These are phyloP conservation scores for Globia sparganii DNA, from an alignment of 2,888 invertebrate genomes.

Conservation along the genomic window DNA sequence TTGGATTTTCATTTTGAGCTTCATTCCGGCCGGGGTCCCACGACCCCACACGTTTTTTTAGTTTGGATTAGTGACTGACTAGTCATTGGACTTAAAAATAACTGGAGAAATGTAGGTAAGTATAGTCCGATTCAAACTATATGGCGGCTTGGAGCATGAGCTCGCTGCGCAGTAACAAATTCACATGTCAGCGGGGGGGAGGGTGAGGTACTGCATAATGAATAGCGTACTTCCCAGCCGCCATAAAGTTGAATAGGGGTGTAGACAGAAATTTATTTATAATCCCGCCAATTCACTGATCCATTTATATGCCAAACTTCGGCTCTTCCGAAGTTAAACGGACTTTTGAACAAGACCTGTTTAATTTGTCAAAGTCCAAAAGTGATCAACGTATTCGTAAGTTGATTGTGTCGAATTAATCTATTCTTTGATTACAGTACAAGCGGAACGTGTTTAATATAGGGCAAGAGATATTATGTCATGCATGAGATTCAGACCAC, in stretches of 20 bases:
- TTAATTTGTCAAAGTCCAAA: not conserved
- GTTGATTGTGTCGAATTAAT: not conserved
- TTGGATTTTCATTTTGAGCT: no score
- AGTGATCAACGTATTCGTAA: not conserved
- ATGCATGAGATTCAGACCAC: conserved; percentile 46
- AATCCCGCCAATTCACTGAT: not conserved
- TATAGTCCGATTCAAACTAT: not conserved
- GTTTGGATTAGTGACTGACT: not conserved
- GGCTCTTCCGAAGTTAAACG: not conserved
- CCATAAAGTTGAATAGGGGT: not conserved
- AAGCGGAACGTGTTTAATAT: no score
- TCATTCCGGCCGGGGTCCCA: no score
- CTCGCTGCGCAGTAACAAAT: not conserved
- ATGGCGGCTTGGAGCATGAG: not conserved
- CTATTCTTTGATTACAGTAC: not conserved
- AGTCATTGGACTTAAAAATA: not conserved
- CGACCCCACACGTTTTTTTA: no score
- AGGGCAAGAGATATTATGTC: conserved; percentile 49
- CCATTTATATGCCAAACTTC: not conserved
- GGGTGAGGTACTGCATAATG: not conserved
- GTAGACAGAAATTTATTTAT: not conserved
- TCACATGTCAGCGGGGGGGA: not conserved
- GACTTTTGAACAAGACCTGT: not conserved
- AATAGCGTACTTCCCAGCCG: not conserved
- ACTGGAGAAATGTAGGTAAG: not conserved